Evolutionary conservation across 2,113 vertebrate species (phyloP).

Genomic region (Furnarius figulus): DNA sequence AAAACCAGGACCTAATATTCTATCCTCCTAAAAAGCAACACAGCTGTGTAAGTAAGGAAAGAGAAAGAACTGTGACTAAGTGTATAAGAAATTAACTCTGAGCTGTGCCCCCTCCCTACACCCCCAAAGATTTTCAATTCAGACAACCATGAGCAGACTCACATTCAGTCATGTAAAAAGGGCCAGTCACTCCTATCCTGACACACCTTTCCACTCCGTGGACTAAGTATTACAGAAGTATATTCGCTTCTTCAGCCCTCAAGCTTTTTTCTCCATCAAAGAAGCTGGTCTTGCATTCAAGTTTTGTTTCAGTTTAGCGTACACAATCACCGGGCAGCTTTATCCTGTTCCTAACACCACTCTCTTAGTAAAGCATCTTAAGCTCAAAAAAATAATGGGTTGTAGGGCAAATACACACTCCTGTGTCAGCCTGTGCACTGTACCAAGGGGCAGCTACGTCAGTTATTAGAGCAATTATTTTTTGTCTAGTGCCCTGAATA

Average conservation of each 20-base stretch:
- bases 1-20: not conserved
- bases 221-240: not conserved
- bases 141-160: not conserved
- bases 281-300: not conserved
- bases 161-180: not conserved
- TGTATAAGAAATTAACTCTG: not conserved
- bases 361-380: not conserved
- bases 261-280: too few species aligned
- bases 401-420: not conserved
- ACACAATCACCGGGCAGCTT: not conserved
- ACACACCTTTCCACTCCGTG: not conserved
- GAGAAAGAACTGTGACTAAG: not conserved
- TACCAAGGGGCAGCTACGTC: not conserved
- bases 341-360: not conserved
- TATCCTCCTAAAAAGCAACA: not conserved
- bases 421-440: not conserved
- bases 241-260: too few species aligned
- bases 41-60: not conserved
- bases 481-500: not conserved
- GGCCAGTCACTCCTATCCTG: not conserved
- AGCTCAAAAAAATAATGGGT: not conserved
- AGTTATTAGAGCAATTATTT: conserved; percentile 2
- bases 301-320: not conserved
- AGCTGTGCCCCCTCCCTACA: not conserved
- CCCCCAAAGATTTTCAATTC: not conserved